Conservation (phyloP, 1,140 invertebrate species). For the Macrosteles quadrilineatus region DNA sequence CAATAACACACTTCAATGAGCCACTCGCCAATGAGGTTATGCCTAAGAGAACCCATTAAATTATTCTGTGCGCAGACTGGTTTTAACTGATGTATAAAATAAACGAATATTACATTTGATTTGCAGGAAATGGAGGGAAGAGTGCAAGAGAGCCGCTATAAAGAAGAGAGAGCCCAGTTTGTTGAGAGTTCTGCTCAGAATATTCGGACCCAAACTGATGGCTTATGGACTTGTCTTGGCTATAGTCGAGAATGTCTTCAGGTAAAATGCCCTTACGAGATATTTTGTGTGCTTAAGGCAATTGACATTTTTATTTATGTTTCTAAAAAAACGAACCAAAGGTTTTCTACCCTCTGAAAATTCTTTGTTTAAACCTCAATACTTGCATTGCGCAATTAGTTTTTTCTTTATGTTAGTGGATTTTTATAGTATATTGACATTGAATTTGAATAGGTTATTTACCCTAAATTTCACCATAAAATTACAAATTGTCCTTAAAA, state of each 20-base stretch:
- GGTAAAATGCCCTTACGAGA: conserved; percentile 35
- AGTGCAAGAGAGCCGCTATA: conserved; percentile 45
- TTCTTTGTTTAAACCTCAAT: not conserved
- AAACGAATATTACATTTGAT: not conserved
- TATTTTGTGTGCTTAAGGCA: not conserved
- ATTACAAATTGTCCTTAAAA: too few species aligned
- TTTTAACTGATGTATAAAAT: too few species aligned
- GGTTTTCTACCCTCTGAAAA: not conserved
- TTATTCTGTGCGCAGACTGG: too few species aligned
- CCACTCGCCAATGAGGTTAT: too few species aligned
- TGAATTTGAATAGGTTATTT: too few species aligned
- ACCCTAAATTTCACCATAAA: too few species aligned
- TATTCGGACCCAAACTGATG: conserved; percentile 56
- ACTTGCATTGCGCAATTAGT: too few species aligned
- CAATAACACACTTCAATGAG: too few species aligned
- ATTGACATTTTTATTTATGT: not conserved
- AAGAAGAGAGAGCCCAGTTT: conserved; percentile 54
- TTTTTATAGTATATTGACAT: too few species aligned
- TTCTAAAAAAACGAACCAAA: not conserved
- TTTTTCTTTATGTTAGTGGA: too few species aligned
- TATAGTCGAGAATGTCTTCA: conserved; percentile 55
- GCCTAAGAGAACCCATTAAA: too few species aligned
- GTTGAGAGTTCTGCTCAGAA: conserved; percentile 53
- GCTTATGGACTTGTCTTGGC: conserved; percentile 55
- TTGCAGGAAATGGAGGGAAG: conserved; percentile 41